A percentile compares a stretch with the other conserved stretches of the same genome.
Evolutionary conservation across 2,888 invertebrate genomes (phyloP).

Genomic region (Phaedon cochleariae): DNA sequence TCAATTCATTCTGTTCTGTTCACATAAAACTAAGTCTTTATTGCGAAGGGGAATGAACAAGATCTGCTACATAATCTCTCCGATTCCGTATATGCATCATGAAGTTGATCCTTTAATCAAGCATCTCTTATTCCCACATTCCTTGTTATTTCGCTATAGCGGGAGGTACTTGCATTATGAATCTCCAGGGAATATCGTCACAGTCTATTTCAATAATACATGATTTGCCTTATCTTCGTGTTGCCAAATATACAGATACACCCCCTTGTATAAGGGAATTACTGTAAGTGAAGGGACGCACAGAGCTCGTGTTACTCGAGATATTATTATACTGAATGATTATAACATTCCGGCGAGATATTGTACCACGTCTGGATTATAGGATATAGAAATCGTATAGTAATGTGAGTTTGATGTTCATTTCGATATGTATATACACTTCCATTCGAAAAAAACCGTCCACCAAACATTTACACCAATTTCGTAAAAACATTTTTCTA

Average conservation of each 20-base stretch:
- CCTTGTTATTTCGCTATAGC: neutral
- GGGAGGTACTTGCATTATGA: slow-evolving; percentile 39
- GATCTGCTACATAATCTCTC: neutral
- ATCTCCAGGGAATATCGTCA: slow-evolving; percentile 45
- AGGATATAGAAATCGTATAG: too few relatives aligned
- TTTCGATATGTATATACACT: too few relatives aligned
- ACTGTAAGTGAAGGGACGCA: neutral
- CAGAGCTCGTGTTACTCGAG: neutral
- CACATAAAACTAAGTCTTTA: too few relatives aligned
- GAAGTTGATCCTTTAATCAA: neutral
- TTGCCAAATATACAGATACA: neutral
- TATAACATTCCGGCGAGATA: too few relatives aligned
- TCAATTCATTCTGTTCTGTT: too few relatives aligned
- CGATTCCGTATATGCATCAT: neutral
- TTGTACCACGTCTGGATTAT: too few relatives aligned
- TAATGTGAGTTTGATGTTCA: too few relatives aligned
- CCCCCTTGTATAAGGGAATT: neutral
- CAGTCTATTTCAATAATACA: slow-evolving; percentile 47
- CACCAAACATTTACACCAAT: too few relatives aligned
- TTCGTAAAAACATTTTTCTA: too few relatives aligned
- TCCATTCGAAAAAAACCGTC: too few relatives aligned
- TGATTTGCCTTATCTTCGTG: slow-evolving; percentile 28
- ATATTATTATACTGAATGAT: too few relatives aligned
- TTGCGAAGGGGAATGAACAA: too few relatives aligned
- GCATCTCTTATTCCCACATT: neutral